Conservation (phyloP, 2,797 vertebrate species). For the Mus caroli region DNA sequence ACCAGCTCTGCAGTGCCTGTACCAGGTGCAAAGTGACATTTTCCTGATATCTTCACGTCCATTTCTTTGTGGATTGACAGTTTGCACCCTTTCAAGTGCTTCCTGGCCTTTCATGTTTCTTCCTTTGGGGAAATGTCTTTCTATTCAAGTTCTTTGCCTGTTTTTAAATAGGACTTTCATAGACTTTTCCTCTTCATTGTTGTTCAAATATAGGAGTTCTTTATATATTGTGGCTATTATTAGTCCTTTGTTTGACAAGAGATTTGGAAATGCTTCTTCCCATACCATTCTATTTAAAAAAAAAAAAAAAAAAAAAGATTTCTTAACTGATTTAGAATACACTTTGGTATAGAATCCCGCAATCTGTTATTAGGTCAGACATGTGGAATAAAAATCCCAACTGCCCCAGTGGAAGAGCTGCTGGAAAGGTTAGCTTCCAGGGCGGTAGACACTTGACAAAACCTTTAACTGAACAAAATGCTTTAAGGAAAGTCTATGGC, state of each 20-base stretch:
- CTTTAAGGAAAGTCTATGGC: neutral
- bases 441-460: neutral
- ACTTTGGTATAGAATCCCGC: neutral
- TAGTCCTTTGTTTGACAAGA: neutral
- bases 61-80: neutral
- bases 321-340: neutral
- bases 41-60: neutral
- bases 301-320: too few species aligned
- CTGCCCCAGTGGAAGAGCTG: neutral
- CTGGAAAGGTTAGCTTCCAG: neutral
- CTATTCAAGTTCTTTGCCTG: neutral
- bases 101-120: neutral
- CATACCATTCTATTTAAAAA: neutral
- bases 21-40: neutral
- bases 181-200: neutral
- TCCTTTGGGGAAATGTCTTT: neutral
- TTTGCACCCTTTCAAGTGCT: neutral
- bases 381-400: neutral
- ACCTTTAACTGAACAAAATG: neutral
- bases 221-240: neutral
- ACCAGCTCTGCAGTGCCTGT: neutral
- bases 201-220: neutral
- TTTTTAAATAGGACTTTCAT: neutral
- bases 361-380: neutral
- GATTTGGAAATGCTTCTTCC: neutral